Base-by-base conservation (phyloP, 2,888 invertebrate species). In the Volucella inflata region DNA sequence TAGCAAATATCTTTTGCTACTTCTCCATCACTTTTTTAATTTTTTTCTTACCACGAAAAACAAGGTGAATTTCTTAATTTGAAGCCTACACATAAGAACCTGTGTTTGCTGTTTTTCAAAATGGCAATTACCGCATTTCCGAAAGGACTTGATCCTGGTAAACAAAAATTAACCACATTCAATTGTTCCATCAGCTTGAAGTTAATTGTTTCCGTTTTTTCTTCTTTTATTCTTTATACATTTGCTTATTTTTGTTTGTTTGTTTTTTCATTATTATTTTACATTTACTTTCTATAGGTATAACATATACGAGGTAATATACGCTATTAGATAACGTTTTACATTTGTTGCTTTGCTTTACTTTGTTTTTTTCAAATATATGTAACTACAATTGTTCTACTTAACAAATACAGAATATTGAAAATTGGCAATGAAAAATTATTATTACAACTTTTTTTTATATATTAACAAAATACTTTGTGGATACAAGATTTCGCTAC, bases 231-330 rank as follows among this genome's bases (percentile, higher is more conserved):
- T 78, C 30, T 79, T 79, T 67, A 59, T 72, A 65, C 62, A 8
- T 30, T 30, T 6, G 30, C 30, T 77, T 55, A 60, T 53, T 53
- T 55, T 40, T 40, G 8, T 30, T 16, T 42, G 9, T 42, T 74
- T 42, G 42, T 40, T 10, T 78, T 75, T 75, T 70, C 17, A 42
- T 53, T 76, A 81, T 68, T 64, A 67, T 71, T 71, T 76, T 75
- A 68, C 72, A 68, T 76, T 64, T 81, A 75, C 57, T 71, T 79
- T 76, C 75, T 76, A 30, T 30, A 30, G 30, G 30, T 30, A 62
- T 78, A 78, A 57, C 38, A 84, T 85, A 77, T 85, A 85, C 85
- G 85, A 85, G 85, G 85, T 85, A 85, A 85, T 81, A 77, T 80
- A 51, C 77, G 85, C 81, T 81, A 85, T 85, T 81, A 68, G 57